phyloP scores from a whole-genome alignment of 2,888 invertebrate genomes.

The Priocnemis perturbator region DNA sequence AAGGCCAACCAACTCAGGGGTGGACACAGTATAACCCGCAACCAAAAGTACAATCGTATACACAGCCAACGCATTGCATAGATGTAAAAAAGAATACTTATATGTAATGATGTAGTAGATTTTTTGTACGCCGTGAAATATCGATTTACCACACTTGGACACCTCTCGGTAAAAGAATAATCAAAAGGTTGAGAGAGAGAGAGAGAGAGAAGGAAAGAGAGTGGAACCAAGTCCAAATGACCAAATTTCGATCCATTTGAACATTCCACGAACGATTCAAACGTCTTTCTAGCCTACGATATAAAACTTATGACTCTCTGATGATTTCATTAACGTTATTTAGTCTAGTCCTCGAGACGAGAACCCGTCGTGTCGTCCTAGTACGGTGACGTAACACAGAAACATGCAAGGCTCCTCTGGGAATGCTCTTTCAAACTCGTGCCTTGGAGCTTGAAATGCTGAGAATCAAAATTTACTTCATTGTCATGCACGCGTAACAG shows the following conservation, averaged over 20 bases:
- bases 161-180: slow-evolving; percentile 4
- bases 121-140: slow-evolving; percentile 36
- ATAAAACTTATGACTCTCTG: slow-evolving; percentile 18
- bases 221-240: slow-evolving; percentile 22
- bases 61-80: slow-evolving; percentile 72
- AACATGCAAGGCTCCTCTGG: slow-evolving; percentile 43
- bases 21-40: slow-evolving; percentile 71
- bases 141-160: slow-evolving; percentile 31
- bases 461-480: slow-evolving; percentile 60
- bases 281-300: slow-evolving; percentile 27
- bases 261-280: slow-evolving; percentile 31
- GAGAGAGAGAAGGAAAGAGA: background rate
- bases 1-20: slow-evolving; percentile 72
- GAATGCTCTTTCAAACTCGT: slow-evolving; percentile 69
- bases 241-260: slow-evolving; percentile 35
- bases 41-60: slow-evolving; percentile 75
- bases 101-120: slow-evolving; percentile 41
- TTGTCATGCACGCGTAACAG: background rate
- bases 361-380: background rate
- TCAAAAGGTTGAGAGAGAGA: background rate
- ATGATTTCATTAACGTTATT: slow-evolving; percentile 30
- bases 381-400: slow-evolving; percentile 4
- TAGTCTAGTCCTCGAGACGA: slow-evolving; percentile 31
- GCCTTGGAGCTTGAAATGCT: slow-evolving; percentile 71
- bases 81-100: slow-evolving; percentile 55